These are phyloP conservation scores for Podarcis muralis DNA, from an alignment of 2,113 vertebrate species.

Conservation along the genomic window DNA sequence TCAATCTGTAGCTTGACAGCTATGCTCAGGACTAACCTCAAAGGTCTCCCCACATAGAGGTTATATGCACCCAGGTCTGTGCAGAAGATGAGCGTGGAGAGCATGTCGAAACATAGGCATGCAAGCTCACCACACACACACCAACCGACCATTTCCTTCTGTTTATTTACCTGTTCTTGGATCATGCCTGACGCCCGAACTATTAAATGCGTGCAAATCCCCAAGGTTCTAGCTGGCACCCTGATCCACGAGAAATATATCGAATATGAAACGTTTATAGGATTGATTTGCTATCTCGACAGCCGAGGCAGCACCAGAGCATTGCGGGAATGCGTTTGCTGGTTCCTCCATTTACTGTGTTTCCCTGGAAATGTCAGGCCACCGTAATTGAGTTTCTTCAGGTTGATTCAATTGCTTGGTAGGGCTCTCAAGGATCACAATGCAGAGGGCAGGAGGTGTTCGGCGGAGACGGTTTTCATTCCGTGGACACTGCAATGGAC, in stretches of 20 bases:
- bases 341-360: not conserved
- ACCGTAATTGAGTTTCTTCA: constrained; percentile 47
- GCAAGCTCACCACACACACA: no score
- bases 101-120: no score
- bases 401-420: constrained; percentile 45
- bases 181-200: not conserved
- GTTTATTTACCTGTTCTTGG: not conserved
- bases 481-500: not conserved
- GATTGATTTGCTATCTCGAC: constrained; percentile 45
- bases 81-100: no score
- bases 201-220: not conserved
- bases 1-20: no score
- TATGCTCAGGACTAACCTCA: no score
- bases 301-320: not conserved
- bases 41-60: no score
- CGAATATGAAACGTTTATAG: constrained; percentile 26
- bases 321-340: constrained; percentile 43
- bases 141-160: not conserved
- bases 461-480: constrained; percentile 8
- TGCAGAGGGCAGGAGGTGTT: not conserved
- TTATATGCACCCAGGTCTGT: no score
- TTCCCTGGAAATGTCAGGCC: constrained; percentile 57
- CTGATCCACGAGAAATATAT: constrained; percentile 14
- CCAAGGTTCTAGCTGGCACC: not conserved
- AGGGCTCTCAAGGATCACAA: not conserved